Conservation (phyloP, 2,888 invertebrate genomes). For the Esperia sulphurella region DNA sequence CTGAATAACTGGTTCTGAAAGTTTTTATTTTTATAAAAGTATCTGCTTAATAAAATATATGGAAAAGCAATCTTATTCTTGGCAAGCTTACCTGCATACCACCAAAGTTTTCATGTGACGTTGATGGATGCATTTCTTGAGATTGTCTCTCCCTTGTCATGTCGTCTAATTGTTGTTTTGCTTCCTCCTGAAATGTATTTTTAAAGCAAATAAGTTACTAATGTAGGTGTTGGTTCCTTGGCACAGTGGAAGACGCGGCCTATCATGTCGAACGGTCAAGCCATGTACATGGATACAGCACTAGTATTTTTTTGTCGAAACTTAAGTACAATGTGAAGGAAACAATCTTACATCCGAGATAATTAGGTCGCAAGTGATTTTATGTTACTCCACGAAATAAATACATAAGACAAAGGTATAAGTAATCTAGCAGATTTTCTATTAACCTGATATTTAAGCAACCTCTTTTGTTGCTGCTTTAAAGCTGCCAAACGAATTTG, state of each 20-base stretch:
- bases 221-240: too few relatives aligned
- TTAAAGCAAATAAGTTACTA: background rate
- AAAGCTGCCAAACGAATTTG: slow-evolving; percentile 78
- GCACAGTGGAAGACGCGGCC: too few relatives aligned
- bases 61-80: too few relatives aligned
- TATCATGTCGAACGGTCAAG: too few relatives aligned
- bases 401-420: too few relatives aligned
- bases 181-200: slow-evolving; percentile 53
- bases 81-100: slow-evolving; percentile 45
- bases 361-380: too few relatives aligned
- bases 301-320: too few relatives aligned
- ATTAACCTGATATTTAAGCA: slow-evolving; percentile 67
- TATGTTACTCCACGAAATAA: too few relatives aligned
- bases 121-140: slow-evolving; percentile 56
- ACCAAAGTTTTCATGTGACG: slow-evolving; percentile 59
- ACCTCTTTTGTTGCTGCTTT: slow-evolving; percentile 79
- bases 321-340: too few relatives aligned
- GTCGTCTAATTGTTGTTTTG: slow-evolving; percentile 72
- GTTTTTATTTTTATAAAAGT: background rate
- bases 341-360: too few relatives aligned
- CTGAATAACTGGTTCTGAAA: slow-evolving; percentile 51
- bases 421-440: too few relatives aligned
- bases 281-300: too few relatives aligned
- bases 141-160: slow-evolving; percentile 61
- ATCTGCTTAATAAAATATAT: background rate